These are phyloP conservation scores for Blera fallax DNA, from an alignment of 2,888 invertebrate genomes.

Conservation along the genomic window DNA sequence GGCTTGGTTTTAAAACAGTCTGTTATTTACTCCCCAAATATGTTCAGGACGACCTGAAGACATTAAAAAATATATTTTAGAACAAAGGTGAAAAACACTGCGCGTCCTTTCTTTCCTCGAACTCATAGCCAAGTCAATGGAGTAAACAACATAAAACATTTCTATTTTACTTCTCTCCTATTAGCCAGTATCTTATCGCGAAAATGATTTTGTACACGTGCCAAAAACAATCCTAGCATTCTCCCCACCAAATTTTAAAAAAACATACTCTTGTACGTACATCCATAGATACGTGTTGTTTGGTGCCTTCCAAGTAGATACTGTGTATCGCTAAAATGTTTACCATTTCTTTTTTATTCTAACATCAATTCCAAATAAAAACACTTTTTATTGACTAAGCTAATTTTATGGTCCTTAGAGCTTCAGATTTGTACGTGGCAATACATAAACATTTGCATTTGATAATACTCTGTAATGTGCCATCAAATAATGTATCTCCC, in stretches of 20 bases:
- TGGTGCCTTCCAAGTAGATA: no score
- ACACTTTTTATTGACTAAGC: not conserved
- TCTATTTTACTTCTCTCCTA: not conserved
- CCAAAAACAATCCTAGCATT: not conserved
- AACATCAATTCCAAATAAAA: not conserved
- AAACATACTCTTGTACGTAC: no score
- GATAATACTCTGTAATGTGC: not conserved
- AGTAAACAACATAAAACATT: no score
- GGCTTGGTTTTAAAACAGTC: no score
- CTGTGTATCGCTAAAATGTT: not conserved
- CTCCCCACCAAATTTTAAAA: not conserved
- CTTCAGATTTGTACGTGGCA: not conserved
- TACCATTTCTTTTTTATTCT: not conserved
- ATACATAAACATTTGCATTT: not conserved
- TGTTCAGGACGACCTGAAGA: no score
- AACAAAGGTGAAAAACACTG: no score
- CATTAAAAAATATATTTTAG: no score
- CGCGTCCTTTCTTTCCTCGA: no score
- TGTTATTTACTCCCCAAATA: no score
- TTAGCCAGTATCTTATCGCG: not conserved
- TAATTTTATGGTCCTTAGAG: not conserved
- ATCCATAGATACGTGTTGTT: no score
- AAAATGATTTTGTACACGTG: not conserved
- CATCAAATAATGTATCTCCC: not conserved
- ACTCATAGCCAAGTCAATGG: not conserved